phyloP scores from a whole-genome alignment of 2,888 invertebrate genomes.

The Parthenolecanium corni region DNA sequence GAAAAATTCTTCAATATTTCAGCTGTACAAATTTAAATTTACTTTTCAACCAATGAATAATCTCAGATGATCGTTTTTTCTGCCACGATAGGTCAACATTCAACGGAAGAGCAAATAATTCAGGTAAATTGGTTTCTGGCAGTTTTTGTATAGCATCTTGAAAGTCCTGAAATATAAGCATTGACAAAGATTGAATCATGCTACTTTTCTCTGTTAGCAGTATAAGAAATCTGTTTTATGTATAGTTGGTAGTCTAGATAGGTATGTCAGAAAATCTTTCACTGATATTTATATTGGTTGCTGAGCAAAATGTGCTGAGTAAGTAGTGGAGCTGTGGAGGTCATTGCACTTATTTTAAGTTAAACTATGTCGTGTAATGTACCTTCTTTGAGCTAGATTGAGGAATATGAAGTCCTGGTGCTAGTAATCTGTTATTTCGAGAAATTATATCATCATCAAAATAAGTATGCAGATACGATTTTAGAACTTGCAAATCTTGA shows the following conservation, averaged over 20 bases:
- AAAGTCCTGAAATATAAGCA: conserved; percentile 47
- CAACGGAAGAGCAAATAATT: conserved; percentile 69
- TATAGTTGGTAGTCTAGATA: no score
- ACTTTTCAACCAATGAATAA: conserved; percentile 54
- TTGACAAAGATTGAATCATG: no score
- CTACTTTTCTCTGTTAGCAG: no score
- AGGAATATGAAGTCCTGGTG: conserved; percentile 44
- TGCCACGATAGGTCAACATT: conserved; percentile 81
- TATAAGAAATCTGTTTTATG: no score
- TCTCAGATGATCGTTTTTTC: conserved; percentile 49
- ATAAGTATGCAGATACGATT: conserved; percentile 53
- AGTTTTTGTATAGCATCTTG: conserved; percentile 52
- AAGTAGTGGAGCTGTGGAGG: no score
- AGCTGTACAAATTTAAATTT: conserved; percentile 22
- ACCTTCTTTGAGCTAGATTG: conserved; percentile 45
- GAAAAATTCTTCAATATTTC: no score
- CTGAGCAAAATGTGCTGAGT: no score
- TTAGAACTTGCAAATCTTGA: conserved; percentile 56
- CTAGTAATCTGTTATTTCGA: conserved; percentile 49
- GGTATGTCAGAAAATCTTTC: no score
- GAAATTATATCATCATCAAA: conserved; percentile 48
- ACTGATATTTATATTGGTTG: no score
- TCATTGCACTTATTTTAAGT: not conserved
- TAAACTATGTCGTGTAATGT: no score
- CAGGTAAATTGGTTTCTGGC: conserved; percentile 60